Conservation (phyloP, 2,113 vertebrate species). For the Hemiprocne comata region DNA sequence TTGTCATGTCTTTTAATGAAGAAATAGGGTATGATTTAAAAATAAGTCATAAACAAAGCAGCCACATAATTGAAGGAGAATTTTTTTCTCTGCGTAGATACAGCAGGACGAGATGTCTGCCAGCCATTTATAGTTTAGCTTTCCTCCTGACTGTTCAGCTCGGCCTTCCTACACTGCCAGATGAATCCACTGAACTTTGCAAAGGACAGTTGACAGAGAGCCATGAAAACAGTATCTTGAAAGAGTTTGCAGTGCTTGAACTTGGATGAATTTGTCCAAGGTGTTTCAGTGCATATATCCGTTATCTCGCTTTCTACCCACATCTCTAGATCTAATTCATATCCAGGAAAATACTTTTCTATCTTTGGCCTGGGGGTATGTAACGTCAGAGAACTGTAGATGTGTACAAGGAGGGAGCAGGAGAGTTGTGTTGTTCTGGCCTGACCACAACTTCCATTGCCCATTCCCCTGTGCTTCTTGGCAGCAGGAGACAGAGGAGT, state of each 20-base stretch:
- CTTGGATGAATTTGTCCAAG: neutral
- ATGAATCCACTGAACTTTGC: neutral
- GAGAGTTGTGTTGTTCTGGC: neutral
- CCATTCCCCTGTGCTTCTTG: accelerated
- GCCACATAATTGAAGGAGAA: neutral
- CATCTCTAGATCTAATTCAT: neutral
- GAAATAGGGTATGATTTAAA: neutral
- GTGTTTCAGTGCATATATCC: accelerated
- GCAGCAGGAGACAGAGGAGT: accelerated
- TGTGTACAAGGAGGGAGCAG: neutral
- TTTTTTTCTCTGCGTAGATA: neutral
- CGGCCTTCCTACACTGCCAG: neutral
- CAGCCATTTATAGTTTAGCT: neutral
- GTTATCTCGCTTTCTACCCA: neutral
- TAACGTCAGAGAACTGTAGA: neutral
- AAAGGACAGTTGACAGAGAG: neutral
- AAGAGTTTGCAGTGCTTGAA: neutral
- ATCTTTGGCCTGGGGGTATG: neutral
- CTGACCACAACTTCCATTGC: neutral
- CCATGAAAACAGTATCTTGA: neutral
- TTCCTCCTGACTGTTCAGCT: neutral
- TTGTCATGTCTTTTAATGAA: neutral
- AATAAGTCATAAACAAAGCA: neutral
- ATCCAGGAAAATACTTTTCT: neutral
- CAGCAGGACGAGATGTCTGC: neutral